Conservation (phyloP, 1,140 invertebrate genomes). For the Ceratoteleas bidentatus region DNA sequence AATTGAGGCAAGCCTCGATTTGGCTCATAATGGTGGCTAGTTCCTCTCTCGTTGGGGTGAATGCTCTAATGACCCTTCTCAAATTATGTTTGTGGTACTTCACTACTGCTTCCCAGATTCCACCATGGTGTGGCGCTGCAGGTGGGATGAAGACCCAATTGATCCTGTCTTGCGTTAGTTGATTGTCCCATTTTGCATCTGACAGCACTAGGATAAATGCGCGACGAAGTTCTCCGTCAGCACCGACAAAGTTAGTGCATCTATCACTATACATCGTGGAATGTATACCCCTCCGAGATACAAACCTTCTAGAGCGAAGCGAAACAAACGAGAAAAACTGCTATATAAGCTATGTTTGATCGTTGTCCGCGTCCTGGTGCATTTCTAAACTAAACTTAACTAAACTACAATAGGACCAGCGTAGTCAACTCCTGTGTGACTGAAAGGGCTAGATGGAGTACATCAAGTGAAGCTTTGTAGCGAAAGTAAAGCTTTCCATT, state of each 20-base stretch:
- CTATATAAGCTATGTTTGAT: background rate
- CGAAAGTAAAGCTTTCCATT: background rate
- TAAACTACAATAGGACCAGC: background rate
- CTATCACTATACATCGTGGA: background rate
- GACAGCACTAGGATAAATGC: too few relatives aligned
- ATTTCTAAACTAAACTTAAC: too few relatives aligned
- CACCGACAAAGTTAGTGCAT: slow-evolving; percentile 4
- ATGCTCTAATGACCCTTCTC: slow-evolving; percentile 25
- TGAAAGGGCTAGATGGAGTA: background rate
- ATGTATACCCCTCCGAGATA: background rate
- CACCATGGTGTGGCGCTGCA: background rate
- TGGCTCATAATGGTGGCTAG: slow-evolving; percentile 67
- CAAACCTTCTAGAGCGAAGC: background rate
- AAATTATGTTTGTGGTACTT: slow-evolving; percentile 59
- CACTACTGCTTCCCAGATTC: background rate
- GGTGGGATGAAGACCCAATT: background rate
- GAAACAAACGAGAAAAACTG: background rate
- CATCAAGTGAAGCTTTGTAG: background rate
- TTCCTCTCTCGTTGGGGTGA: slow-evolving; percentile 57
- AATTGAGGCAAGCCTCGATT: slow-evolving; percentile 63
- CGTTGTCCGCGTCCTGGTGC: background rate
- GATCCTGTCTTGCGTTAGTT: background rate
- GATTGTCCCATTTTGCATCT: too few relatives aligned
- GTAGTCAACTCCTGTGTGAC: background rate
- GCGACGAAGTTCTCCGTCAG: background rate